Evolutionary conservation across 2,797 vertebrate genomes (phyloP), one percentile per base, ranked within the genome.

Genomic region (Lates japonicus): DNA sequence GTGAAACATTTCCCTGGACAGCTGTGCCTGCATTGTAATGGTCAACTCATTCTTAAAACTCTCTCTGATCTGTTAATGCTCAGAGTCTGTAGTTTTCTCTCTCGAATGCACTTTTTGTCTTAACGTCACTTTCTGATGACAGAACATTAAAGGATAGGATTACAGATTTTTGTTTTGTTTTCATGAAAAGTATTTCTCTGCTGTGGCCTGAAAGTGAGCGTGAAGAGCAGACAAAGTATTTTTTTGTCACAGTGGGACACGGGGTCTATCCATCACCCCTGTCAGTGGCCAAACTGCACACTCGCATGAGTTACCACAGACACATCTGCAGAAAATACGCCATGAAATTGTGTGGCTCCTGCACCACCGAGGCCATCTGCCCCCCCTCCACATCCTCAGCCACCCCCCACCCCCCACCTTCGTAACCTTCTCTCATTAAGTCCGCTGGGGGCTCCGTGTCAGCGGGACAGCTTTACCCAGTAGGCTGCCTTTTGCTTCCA

Each of bases 341-440:
- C 97, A 95, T 97, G 97, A 98, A 98, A 98, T 97, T 97, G 95
- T 93, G 93, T 91, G 96, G 94, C 96, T 97, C 95, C 95, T 95
- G 93, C 68, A 66, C 90, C 92, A 95, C 85, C 63, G 80, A 82
- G 87, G 74, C 96, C 97, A 97, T 96, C 96, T 96, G 96, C 95
- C 94, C 80, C 82, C 54, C 7, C 55, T 94, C 93, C 48, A 29
- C 25, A 29, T 10, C 8, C 9, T 42, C 13, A 67, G 2, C 4
- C 31, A 35, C 17, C 19, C 8, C 94, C 94, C 59, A 73, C 78
- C 80, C 59, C 63, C 68, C 77, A 42, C 49, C 74, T 66, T 41
- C 31, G 16, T 10, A 63, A 48, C 70, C 62, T 60, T 71, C 81
- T 70, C 64, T 64, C 70, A 49, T 64, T 80, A 57, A 16, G 87